Conservation (phyloP, 37 sponge, comb jelly and placozoan genomes). For the Lycopodina hypogea region DNA sequence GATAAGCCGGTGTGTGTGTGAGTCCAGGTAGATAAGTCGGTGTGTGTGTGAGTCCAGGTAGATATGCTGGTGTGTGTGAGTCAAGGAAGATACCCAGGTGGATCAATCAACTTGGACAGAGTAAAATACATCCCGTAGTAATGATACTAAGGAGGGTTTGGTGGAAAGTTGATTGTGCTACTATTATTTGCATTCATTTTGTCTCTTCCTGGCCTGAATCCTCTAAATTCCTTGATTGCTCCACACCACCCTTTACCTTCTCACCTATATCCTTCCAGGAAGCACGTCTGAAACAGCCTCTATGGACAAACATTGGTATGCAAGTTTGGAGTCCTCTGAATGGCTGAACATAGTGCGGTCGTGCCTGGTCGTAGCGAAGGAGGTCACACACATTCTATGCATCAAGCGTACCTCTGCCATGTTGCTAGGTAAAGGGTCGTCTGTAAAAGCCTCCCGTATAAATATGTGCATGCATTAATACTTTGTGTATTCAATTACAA, state of each 20-base stretch:
- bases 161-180: too few relatives aligned
- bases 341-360: constrained; percentile 55
- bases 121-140: too few relatives aligned
- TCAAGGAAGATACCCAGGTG: too few relatives aligned
- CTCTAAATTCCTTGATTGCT: too few relatives aligned
- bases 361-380: constrained; percentile 38
- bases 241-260: background rate
- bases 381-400: constrained; percentile 11
- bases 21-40: too few relatives aligned
- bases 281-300: constrained; percentile 18
- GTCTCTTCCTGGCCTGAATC: too few relatives aligned
- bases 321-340: constrained; percentile 41
- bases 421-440: constrained; percentile 40
- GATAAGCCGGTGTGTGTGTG: too few relatives aligned
- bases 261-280: constrained; percentile 7
- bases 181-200: too few relatives aligned
- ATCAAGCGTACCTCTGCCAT: constrained; percentile 24
- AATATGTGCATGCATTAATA: background rate
- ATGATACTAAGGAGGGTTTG: too few relatives aligned
- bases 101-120: too few relatives aligned
- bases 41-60: too few relatives aligned
- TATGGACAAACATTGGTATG: constrained; percentile 59
- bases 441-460: background rate
- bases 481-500: background rate
- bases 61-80: too few relatives aligned